phyloP scores from a whole-genome alignment of 2,888 invertebrate genomes.

The Panzeria rudis region DNA sequence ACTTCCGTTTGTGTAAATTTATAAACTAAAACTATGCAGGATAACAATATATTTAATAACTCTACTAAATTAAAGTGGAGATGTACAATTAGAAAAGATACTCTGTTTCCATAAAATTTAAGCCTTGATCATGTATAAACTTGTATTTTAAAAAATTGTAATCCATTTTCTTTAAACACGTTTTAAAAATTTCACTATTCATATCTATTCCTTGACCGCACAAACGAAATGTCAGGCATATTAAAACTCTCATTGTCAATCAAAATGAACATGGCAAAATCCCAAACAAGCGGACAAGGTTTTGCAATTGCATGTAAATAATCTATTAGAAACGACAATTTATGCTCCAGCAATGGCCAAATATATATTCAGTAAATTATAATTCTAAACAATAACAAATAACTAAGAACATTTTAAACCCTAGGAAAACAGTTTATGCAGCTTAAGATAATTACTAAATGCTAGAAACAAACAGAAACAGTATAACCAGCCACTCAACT shows the following conservation, averaged over 20 bases:
- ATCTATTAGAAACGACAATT: slow-evolving; percentile 11
- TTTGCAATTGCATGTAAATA: slow-evolving; percentile 28
- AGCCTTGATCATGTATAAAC: too few species aligned
- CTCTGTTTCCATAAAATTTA: not conserved
- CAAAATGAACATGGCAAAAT: not conserved
- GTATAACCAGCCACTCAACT: not conserved
- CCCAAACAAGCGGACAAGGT: slow-evolving; percentile 4
- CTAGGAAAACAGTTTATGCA: slow-evolving; percentile 43
- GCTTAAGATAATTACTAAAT: slow-evolving; percentile 58
- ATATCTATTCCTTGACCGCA: not conserved
- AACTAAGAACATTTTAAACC: slow-evolving; percentile 32
- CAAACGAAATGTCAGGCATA: slow-evolving; percentile 1
- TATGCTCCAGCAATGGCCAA: not conserved
- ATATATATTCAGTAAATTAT: slow-evolving; percentile 40
- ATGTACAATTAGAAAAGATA: too few species aligned
- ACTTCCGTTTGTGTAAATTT: not conserved
- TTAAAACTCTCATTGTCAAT: not conserved
- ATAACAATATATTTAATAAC: too few species aligned
- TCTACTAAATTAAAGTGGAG: too few species aligned
- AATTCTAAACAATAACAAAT: slow-evolving; percentile 51
- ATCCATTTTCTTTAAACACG: not conserved
- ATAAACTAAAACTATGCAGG: too few species aligned
- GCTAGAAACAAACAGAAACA: slow-evolving; percentile 29
- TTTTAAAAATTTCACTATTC: not conserved
- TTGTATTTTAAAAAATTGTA: too few species aligned